Conservation (phyloP, 2,113 vertebrate genomes). For the Panthera leo region DNA sequence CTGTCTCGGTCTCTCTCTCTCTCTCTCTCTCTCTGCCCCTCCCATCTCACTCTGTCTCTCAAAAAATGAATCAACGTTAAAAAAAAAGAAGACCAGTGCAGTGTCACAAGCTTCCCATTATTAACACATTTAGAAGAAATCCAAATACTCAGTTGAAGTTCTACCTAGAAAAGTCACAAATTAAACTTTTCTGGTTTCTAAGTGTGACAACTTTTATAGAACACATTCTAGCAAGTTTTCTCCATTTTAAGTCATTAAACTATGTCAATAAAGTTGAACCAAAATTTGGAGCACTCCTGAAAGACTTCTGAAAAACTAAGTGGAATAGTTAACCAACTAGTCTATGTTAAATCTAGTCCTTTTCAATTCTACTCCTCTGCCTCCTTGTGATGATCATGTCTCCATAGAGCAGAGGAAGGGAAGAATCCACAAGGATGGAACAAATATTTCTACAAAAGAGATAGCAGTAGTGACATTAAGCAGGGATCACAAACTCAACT, state of each 20-base stretch:
- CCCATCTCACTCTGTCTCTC: too few species aligned
- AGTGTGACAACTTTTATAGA: background rate
- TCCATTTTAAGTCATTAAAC: background rate
- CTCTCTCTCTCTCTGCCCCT: too few species aligned
- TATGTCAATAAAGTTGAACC: background rate
- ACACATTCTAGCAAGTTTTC: background rate
- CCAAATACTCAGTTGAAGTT: background rate
- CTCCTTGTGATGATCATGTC: background rate
- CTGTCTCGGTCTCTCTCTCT: too few species aligned
- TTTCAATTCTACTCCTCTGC: background rate
- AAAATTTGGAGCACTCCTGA: background rate
- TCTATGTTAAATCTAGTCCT: background rate
- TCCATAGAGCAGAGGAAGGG: background rate
- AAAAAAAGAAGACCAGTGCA: background rate
- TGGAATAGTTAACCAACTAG: background rate
- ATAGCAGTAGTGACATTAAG: background rate
- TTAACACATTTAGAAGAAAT: background rate
- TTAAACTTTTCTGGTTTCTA: constrained; percentile 13
- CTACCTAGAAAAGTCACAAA: background rate
- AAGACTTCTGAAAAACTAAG: background rate
- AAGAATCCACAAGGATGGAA: background rate
- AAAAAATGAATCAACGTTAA: too few species aligned
- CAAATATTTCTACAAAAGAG: background rate
- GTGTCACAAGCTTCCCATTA: background rate
- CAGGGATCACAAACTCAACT: background rate